Evolutionary conservation across 2,797 vertebrate genomes (phyloP), one percentile per base, ranked within the genome.

Genomic region (Artibeus jamaicensis): DNA sequence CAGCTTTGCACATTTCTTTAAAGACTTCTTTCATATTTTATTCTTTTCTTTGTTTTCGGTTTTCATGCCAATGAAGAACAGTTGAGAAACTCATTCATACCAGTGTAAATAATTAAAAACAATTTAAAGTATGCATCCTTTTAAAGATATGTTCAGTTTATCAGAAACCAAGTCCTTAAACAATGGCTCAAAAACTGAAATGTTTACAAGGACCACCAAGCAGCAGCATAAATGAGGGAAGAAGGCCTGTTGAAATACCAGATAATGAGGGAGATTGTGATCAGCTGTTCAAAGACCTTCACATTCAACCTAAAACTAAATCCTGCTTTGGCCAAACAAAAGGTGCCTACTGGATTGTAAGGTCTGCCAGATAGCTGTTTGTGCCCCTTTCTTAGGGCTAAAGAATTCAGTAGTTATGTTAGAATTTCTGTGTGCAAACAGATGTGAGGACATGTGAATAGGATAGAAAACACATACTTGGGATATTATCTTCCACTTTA

Each of bases 161-260:
- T 32, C 39, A 93, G 59, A 95, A 93, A 46, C 65, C 55, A 90
- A 65, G 55, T 71, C 42, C 57, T 93, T 48, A 95, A 95, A 91
- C 26, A 5, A 32, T 78, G 48, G 16, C 11, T 81, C 34, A 84
- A 95, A 96, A 88, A 22, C 42, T 42, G 34, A 53, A 8, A 62
- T 74, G 46, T 70, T 90, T 62, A 22, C 19, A 68, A 50, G 32
- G 15, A 12, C 26, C 32, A 71, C 46, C n/a, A 77, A 81, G 11
- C 26, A 85, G 24, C 84, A 79, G 50, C 26, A 6, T 44, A 87
- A 92, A 76, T 89, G 48, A 77, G 44, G 53, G 34, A 50, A 81
- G 32, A 50, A 84, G 37, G 32, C 14, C 50, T 37, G 18, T 26
- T 82, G 44, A 89, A 71, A 79, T 3, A 42, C 37, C 50, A 62